A percentile compares a stretch with the other conserved stretches of the same genome.
Conservation (phyloP, 53 echinoderm and acorn worm species). For the Patiria pectinifera region DNA sequence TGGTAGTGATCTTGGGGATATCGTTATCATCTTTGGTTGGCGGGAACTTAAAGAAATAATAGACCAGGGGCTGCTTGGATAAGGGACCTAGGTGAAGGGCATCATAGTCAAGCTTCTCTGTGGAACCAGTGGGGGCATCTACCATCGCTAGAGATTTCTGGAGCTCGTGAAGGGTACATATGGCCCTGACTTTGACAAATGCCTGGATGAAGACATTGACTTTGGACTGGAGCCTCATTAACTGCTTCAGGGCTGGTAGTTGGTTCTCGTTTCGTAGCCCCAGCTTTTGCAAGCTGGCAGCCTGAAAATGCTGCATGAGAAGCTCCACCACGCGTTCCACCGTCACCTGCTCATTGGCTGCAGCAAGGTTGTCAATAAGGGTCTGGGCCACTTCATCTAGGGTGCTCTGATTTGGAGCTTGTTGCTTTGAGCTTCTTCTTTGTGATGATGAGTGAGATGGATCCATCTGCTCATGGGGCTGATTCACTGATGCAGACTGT, state of each 20-base stretch:
- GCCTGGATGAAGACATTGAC: conserved; percentile 74
- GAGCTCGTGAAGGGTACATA: conserved; percentile 68
- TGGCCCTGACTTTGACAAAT: conserved; percentile 69
- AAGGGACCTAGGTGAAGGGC: conserved; percentile 67
- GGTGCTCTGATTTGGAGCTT: not conserved
- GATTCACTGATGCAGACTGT: not conserved
- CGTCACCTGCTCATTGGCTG: conserved; percentile 50
- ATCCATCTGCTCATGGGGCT: not conserved
- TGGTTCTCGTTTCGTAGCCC: conserved; percentile 18
- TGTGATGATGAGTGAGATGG: not conserved
- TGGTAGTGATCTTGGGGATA: conserved; percentile 69
- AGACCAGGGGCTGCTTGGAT: conserved; percentile 60
- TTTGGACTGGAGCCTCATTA: conserved; percentile 64
- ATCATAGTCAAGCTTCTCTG: conserved; percentile 37
- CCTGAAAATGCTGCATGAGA: conserved; percentile 56
- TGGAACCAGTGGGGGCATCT: conserved; percentile 37
- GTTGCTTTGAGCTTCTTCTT: not conserved
- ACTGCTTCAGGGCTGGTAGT: conserved; percentile 21
- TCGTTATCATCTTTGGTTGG: conserved; percentile 56
- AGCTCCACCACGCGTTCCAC: conserved; percentile 47
- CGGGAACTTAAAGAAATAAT: conserved; percentile 71
- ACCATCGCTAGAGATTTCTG: conserved; percentile 45
- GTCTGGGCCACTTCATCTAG: conserved; percentile 34
- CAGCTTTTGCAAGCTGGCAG: conserved; percentile 8
- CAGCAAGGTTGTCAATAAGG: conserved; percentile 53